Evolutionary conservation across 2,888 invertebrate genomes (phyloP), one percentile per base, ranked within the genome.

Genomic region (Epinotia nisella): DNA sequence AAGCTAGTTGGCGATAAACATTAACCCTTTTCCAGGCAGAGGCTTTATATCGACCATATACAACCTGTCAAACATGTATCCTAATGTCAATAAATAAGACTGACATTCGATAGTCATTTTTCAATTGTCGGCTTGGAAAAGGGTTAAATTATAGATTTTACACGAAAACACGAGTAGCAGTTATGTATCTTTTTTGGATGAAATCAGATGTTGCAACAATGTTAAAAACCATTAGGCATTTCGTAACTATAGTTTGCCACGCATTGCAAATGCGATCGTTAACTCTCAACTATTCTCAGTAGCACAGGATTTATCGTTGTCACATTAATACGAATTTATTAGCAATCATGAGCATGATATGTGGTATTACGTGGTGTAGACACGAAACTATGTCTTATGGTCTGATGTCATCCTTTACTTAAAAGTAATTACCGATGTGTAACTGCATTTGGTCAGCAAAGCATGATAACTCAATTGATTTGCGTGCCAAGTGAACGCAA

Each of bases 311-410:
- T 55, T 15, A 65, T 65, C 3, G 15, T 9, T 69, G 39, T 39
- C 39, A 53, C 51, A 41, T 61, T 69, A 61, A n/a, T 53, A 39
- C 15, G 19, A 60, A 60, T 53, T 69, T 60, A 69, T 69, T 53
- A 53, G 60, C 69, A 61, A 61, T 60, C 21, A 69, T 53, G 13
- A n/a, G 24, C 39, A 53, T 61, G 60, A 69, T 69, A 39, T 15
- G 45, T 17, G 19, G 49, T 49, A 49, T 61, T 53, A 69, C 15
- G 35, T 7, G 51, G 1, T 3, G 15, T 19, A 19, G 9, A 19
- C 59, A 68, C 59, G 68, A 61, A 15, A 53, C 19, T 3, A 1
- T 17, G 53, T 10, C 9, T 53, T 10, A 17, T 51, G 5, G 7
- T 53, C 1, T 19, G 17, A 49, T 4, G 15, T 49, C 49, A 7